phyloP scores from a whole-genome alignment of 2,888 invertebrate species.

The Troilus luridus region DNA sequence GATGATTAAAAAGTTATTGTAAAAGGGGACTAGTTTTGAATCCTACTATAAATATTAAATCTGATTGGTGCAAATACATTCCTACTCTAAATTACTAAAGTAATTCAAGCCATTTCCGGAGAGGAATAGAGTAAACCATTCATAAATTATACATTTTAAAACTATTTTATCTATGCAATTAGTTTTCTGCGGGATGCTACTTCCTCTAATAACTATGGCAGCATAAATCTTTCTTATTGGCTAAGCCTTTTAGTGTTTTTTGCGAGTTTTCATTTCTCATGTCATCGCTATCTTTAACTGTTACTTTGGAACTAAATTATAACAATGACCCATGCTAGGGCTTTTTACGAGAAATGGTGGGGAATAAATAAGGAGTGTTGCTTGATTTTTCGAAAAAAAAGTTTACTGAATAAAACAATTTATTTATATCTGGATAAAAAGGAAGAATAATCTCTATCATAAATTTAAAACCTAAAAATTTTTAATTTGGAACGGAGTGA shows the following conservation, averaged over 20 bases:
- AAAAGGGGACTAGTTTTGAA: background rate
- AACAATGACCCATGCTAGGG: background rate
- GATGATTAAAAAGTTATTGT: too few relatives aligned
- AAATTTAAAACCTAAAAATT: too few relatives aligned
- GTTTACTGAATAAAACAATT: too few relatives aligned
- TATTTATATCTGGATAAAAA: too few relatives aligned
- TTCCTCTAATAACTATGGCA: background rate
- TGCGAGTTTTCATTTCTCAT: background rate
- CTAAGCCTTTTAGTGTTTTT: background rate
- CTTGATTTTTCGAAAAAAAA: too few relatives aligned
- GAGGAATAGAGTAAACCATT: background rate
- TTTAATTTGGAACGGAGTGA: too few relatives aligned
- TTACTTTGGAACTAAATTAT: background rate
- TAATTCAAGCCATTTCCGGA: background rate
- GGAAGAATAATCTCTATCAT: too few relatives aligned
- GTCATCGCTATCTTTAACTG: background rate
- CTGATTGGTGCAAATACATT: background rate
- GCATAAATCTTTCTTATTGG: slow-evolving; percentile 1
- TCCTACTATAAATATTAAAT: background rate
- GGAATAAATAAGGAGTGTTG: background rate
- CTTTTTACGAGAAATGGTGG: background rate
- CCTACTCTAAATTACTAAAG: background rate
- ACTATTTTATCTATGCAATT: slow-evolving; percentile 1
- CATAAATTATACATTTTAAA: slow-evolving; percentile 11
- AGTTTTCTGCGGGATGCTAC: background rate